Conservation (phyloP, 2,797 vertebrate species). For the Lacerta viridis region DNA sequence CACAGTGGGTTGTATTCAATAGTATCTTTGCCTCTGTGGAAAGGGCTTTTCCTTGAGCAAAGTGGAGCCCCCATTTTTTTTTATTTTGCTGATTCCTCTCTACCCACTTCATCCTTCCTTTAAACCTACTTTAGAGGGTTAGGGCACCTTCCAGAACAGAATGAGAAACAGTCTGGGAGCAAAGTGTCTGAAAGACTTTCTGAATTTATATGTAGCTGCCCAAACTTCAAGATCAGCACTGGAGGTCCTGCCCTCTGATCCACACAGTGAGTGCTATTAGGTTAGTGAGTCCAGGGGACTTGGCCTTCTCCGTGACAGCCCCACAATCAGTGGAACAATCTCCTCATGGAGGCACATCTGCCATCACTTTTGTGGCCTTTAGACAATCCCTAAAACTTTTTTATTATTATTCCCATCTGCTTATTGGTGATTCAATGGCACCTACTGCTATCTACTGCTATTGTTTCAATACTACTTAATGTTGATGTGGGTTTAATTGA, state of each 20-base stretch:
- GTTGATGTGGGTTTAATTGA: not conserved
- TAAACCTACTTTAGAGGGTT: not conserved
- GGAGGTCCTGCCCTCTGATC: too few relatives aligned
- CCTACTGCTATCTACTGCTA: too few relatives aligned
- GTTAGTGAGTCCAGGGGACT: not conserved
- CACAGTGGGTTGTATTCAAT: not conserved
- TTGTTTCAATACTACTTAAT: not conserved
- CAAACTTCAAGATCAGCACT: too few relatives aligned
- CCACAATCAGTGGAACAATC: not conserved
- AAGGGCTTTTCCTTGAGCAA: not conserved
- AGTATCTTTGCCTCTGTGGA: not conserved
- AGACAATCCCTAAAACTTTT: not conserved
- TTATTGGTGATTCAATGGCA: not conserved
- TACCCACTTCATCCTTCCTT: too few relatives aligned
- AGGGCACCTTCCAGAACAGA: not conserved
- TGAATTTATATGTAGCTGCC: too few relatives aligned
- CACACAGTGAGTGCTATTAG: not conserved
- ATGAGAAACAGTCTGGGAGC: not conserved
- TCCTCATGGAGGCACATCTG: not conserved
- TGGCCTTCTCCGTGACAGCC: not conserved
- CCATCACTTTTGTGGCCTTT: not conserved
- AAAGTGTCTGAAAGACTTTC: not conserved
- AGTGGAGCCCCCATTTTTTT: not conserved
- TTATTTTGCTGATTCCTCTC: not conserved
- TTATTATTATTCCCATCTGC: not conserved